Evolutionary conservation across 2,888 invertebrate genomes (phyloP).

Genomic region (Tuberolachnus salignus): DNA sequence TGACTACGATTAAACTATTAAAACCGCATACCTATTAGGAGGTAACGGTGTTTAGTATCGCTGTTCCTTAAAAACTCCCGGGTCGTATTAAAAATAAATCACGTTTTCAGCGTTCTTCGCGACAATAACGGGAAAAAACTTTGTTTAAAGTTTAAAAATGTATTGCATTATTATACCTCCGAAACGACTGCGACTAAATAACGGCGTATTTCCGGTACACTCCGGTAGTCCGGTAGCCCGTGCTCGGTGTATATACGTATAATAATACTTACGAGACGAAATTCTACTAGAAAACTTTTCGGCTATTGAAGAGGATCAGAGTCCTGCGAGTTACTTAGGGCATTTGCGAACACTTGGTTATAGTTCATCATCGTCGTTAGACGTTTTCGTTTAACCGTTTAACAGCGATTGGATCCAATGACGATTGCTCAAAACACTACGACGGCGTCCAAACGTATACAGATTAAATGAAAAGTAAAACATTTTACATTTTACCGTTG

Average conservation of each 20-base stretch:
- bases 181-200: slow-evolving; percentile 7
- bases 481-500: neutral
- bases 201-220: neutral
- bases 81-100: slow-evolving; percentile 4
- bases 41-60: no score
- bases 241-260: neutral
- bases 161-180: neutral
- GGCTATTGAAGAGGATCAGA: neutral
- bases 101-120: neutral
- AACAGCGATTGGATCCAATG: neutral
- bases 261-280: neutral
- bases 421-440: neutral
- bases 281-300: slow-evolving; percentile 17
- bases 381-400: neutral
- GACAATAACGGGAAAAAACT: slow-evolving; percentile 3
- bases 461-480: slow-evolving; percentile 4
- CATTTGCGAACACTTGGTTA: slow-evolving; percentile 8
- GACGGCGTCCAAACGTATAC: neutral
- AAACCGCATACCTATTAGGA: no score
- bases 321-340: neutral
- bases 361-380: neutral
- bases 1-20: no score
- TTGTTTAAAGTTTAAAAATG: neutral
- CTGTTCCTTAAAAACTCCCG: neutral
- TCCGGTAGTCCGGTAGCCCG: neutral